Conservation (phyloP, 1,140 invertebrate species). For the Thalassaphorura encarpata region DNA sequence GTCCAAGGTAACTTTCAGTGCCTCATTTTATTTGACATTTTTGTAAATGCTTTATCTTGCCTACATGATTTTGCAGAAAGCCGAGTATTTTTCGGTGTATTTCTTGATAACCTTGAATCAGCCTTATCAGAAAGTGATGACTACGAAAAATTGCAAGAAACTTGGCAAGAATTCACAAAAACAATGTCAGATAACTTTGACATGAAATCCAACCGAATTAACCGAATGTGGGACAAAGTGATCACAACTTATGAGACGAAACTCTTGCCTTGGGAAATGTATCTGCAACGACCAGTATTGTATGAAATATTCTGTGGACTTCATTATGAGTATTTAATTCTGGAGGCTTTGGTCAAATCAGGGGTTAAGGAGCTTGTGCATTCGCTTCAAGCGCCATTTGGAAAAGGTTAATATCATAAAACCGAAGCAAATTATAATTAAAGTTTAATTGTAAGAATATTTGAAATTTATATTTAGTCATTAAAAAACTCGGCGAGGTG, state of each 20-base stretch:
- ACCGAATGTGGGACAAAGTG: conserved; percentile 8
- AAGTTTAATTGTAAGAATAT: neutral
- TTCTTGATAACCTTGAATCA: conserved; percentile 17
- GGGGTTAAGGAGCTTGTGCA: conserved; percentile 19
- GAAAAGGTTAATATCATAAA: conserved; percentile 6
- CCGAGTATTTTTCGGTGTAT: conserved; percentile 17
- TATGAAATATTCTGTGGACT: conserved; percentile 6
- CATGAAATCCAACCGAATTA: conserved; percentile 2
- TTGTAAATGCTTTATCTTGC: neutral
- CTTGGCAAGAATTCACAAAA: conserved; percentile 15
- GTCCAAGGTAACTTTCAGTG: neutral
- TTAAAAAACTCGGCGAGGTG: conserved; percentile 13
- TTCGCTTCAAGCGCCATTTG: conserved; percentile 8
- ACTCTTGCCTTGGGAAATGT: conserved; percentile 22
- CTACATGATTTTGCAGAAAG: conserved; percentile 4
- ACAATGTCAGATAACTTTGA: conserved; percentile 14
- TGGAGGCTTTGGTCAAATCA: conserved; percentile 20
- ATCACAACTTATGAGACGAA: conserved; percentile 3
- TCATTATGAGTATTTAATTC: conserved; percentile 16
- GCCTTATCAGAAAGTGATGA: conserved; percentile 1
- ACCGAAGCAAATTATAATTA: neutral
- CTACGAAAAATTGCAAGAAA: conserved; percentile 12
- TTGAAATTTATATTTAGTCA: conserved; percentile 11
- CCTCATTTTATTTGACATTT: neutral
- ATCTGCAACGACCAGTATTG: neutral